Percentiles rank a stretch among this genome's conserved stretches.
Evolutionary conservation across 2,797 vertebrate genomes (phyloP).

Genomic region (Cynopterus sphinx): DNA sequence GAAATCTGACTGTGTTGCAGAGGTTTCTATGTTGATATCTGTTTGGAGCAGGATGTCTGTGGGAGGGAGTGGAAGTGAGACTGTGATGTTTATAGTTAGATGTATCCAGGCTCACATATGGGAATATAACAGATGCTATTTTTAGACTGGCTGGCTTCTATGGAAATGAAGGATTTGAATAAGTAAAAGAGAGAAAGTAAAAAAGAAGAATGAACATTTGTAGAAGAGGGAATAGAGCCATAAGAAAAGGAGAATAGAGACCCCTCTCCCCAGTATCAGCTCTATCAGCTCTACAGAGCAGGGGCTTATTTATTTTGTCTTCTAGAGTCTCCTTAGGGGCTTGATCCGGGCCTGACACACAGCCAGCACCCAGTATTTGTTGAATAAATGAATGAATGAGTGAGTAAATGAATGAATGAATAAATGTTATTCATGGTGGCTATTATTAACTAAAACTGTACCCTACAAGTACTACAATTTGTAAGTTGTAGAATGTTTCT

Average conservation of each 20-base stretch:
- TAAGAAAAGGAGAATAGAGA: background rate
- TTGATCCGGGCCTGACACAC: background rate
- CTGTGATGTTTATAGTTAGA: background rate
- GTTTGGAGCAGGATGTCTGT: background rate
- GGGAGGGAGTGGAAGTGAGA: background rate
- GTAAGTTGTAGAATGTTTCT: background rate
- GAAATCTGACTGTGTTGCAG: background rate
- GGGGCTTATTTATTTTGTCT: background rate
- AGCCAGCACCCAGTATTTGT: background rate
- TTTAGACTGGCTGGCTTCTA: conserved; percentile 31
- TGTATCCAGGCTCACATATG: background rate
- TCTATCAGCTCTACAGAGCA: background rate
- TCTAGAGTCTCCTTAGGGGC: background rate
- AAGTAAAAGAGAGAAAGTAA: background rate
- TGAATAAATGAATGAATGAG: background rate
- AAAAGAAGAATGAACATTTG: background rate
- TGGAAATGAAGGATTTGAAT: conserved; percentile 19
- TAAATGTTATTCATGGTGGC: background rate
- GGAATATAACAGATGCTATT: background rate
- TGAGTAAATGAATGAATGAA: background rate
- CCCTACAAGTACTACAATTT: background rate
- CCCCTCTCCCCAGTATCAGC: background rate
- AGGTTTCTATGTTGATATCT: background rate
- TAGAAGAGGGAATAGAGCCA: background rate
- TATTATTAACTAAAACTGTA: background rate